These are phyloP conservation scores for Rhingia campestris DNA, from an alignment of 2,888 invertebrate species.

Conservation along the genomic window DNA sequence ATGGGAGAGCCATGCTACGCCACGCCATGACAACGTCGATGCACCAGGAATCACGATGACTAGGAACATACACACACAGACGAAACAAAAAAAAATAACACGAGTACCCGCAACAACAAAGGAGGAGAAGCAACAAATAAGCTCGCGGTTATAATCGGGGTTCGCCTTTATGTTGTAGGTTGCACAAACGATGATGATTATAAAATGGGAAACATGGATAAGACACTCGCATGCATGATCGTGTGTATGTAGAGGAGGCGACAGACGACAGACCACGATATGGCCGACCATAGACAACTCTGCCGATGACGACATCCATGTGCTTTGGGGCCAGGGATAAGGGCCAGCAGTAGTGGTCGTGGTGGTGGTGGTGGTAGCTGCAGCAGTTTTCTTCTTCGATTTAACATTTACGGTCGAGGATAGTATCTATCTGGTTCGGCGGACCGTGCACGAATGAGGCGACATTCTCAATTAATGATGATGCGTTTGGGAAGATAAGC, in stretches of 20 bases:
- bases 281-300: slow-evolving; percentile 39
- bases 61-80: slow-evolving; percentile 4
- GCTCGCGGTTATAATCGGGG: slow-evolving; percentile 68
- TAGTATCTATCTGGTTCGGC: slow-evolving; percentile 71
- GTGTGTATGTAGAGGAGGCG: slow-evolving; percentile 24
- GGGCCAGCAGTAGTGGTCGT: slow-evolving; percentile 11
- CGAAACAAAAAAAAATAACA: background rate
- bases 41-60: slow-evolving; percentile 48
- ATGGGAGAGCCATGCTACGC: slow-evolving; percentile 50
- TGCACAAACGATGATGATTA: slow-evolving; percentile 72
- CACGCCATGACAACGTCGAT: slow-evolving; percentile 37
- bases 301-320: slow-evolving; percentile 62
- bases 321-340: slow-evolving; percentile 36
- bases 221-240: slow-evolving; percentile 57
- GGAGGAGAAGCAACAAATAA: slow-evolving; percentile 53
- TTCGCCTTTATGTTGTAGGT: slow-evolving; percentile 61
- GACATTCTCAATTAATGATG: slow-evolving; percentile 74
- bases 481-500: slow-evolving; percentile 72
- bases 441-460: slow-evolving; percentile 69
- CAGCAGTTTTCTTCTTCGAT: slow-evolving; percentile 60
- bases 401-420: slow-evolving; percentile 51
- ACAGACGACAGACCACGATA: slow-evolving; percentile 27
- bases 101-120: slow-evolving; percentile 24
- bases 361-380: background rate
- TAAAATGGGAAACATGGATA: slow-evolving; percentile 70